Evolutionary conservation across 2,797 vertebrate genomes (phyloP).

Genomic region (Rhodeus uyekii): DNA sequence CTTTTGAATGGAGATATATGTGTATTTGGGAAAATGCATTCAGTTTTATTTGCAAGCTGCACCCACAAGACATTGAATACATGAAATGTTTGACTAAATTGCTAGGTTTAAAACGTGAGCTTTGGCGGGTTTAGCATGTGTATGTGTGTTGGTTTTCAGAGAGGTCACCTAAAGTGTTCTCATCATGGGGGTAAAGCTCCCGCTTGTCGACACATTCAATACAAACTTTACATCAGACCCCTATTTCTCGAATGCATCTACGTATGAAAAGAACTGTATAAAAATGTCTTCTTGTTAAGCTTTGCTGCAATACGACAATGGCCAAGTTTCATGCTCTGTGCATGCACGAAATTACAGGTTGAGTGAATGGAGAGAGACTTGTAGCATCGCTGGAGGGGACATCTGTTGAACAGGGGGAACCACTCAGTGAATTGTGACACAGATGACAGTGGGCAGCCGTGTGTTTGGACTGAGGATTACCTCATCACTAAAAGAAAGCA

Average conservation of each 20-base stretch:
- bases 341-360: slow-evolving; percentile 19
- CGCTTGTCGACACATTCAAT: slow-evolving; percentile 62
- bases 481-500: slow-evolving; percentile 61
- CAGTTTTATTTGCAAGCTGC: background rate
- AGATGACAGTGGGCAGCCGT: slow-evolving; percentile 59
- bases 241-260: slow-evolving; percentile 24
- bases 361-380: slow-evolving; percentile 48
- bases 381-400: slow-evolving; percentile 45
- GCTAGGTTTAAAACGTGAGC: background rate
- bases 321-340: slow-evolving; percentile 11
- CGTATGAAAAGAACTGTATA: slow-evolving; percentile 22
- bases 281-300: slow-evolving; percentile 23
- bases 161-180: slow-evolving; percentile 56
- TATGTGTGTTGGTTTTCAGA: slow-evolving; percentile 50
- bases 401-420: slow-evolving; percentile 53
- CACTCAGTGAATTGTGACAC: slow-evolving; percentile 58
- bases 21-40: background rate
- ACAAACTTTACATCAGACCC: slow-evolving; percentile 58
- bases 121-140: slow-evolving; percentile 39
- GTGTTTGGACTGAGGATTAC: slow-evolving; percentile 69
- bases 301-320: slow-evolving; percentile 10
- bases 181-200: slow-evolving; percentile 63
- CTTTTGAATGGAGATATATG: too few species aligned
- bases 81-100: background rate
- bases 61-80: background rate